Evolutionary conservation across 1,140 invertebrate genomes (phyloP), one percentile per base, ranked within the genome.

Genomic region (Plutomurus gul): DNA sequence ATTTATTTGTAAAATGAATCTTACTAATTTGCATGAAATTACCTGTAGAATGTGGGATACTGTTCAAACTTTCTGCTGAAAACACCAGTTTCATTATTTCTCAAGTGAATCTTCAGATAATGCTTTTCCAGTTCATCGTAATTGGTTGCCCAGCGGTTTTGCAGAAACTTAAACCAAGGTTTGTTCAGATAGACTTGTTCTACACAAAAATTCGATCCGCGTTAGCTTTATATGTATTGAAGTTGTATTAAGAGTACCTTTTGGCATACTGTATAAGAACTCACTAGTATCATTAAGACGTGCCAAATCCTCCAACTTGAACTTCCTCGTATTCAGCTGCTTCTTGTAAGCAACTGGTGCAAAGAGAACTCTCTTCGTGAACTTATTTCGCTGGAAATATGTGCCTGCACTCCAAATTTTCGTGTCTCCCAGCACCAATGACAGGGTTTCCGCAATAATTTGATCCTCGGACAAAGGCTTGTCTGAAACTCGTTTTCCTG

Each of bases 301-400:
- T 4, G 94, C 93, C 84, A 97, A 86, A 88, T 97, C 96, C 87
- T 96, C 95, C 13, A 97, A 87, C 85, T 93, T 93, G 82, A 93
- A 96, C 85, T 95, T 95, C 82, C 92, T 89, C 0, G 92, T 92
- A 85, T 95, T 96, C 18, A 93, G 87, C 73, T 92, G 87, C n/a
- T 89, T 92, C 85, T 96, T 96, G 86, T 95, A 98, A 27, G 96
- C 96, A 86, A 92, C 96, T 0, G 97, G 97, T 20, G 95, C 97
- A 87, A 99, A 99, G 77, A 92, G 90, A 37, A 95, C 95, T 84
- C 94, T 86, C 85, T 97, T 96, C 0, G 94, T 92, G 86, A 99
- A 99, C 87, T 98, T 97, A 85, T 98, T 96, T 49, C 94, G 89
- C 85, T 98, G 96, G 94, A 96, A 99, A 85, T 92, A 97, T 18